A percentile compares a stretch with the other conserved stretches of the same genome.
phyloP scores from a whole-genome alignment of 2,888 invertebrate genomes.

The Mythimna ferrago region DNA sequence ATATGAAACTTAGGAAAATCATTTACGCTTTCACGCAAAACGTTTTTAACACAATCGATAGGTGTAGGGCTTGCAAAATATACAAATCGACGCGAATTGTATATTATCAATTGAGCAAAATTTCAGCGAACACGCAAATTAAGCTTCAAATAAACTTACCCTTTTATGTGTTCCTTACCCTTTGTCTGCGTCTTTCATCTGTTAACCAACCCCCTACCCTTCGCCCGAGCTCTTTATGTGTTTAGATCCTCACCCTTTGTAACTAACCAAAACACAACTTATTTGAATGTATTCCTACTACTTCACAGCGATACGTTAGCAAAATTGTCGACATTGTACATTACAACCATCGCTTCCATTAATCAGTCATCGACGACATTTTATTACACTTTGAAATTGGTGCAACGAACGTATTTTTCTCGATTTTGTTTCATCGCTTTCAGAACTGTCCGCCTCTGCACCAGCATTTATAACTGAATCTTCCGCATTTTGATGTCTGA shows the following conservation, averaged over 20 bases:
- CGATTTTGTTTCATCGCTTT: conserved; percentile 57
- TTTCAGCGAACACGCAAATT: conserved; percentile 90
- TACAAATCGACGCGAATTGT: conserved; percentile 86
- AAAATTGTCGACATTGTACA: conserved; percentile 87
- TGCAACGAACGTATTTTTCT: conserved; percentile 78
- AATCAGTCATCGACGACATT: conserved; percentile 80
- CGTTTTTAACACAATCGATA: conserved; percentile 87
- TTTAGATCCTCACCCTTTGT: conserved; percentile 89
- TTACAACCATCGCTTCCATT: conserved; percentile 88
- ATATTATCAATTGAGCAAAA: conserved; percentile 88
- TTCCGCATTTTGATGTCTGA: conserved; percentile 60
- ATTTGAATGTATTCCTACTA: conserved; percentile 86
- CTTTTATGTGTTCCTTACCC: conserved; percentile 92
- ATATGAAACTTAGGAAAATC: conserved; percentile 90
- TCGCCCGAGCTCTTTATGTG: conserved; percentile 90
- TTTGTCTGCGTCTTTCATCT: conserved; percentile 96
- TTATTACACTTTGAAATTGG: conserved; percentile 84
- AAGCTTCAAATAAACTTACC: conserved; percentile 91
- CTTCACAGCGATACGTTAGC: conserved; percentile 85
- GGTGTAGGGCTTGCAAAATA: conserved; percentile 86
- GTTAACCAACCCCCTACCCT: conserved; percentile 91
- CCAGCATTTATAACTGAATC: conserved; percentile 51
- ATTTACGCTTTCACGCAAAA: conserved; percentile 91
- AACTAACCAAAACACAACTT: conserved; percentile 89
- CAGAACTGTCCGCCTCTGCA: conserved; percentile 58